Evolutionary conservation across 2,888 invertebrate genomes (phyloP).

Genomic region (Macrophya alboannulata): DNA sequence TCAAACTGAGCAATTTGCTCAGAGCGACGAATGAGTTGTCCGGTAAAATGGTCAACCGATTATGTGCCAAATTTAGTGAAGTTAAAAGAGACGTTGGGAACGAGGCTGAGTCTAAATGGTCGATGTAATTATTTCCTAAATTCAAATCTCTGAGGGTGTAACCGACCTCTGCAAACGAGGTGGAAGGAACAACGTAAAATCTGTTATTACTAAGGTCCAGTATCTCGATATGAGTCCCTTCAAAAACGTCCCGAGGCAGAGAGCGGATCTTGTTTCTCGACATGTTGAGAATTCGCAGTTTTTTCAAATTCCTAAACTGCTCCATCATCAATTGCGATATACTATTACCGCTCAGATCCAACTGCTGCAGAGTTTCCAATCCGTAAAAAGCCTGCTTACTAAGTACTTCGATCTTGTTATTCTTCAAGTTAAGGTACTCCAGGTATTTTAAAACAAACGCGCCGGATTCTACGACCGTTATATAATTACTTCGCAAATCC

Average conservation of each 20-base stretch:
- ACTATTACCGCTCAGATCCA: slow-evolving; percentile 90
- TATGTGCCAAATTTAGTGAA: slow-evolving; percentile 89
- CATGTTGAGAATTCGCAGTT: slow-evolving; percentile 88
- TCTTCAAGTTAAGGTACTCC: slow-evolving; percentile 88
- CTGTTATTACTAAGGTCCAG: slow-evolving; percentile 91
- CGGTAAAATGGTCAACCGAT: slow-evolving; percentile 91
- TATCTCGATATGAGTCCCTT: slow-evolving; percentile 90
- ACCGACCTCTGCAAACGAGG: slow-evolving; percentile 90
- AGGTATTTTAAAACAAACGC: slow-evolving; percentile 85
- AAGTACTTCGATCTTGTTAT: slow-evolving; percentile 88
- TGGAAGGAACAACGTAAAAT: slow-evolving; percentile 90
- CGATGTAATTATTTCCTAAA: slow-evolving; percentile 90
- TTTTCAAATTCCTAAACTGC: slow-evolving; percentile 90
- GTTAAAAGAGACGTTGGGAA: slow-evolving; percentile 92
- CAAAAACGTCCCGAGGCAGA: slow-evolving; percentile 90
- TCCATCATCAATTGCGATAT: slow-evolving; percentile 90
- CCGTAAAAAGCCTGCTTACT: slow-evolving; percentile 90
- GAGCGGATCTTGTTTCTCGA: slow-evolving; percentile 88
- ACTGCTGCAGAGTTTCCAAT: slow-evolving; percentile 87
- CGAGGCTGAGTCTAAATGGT: slow-evolving; percentile 93
- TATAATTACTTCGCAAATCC: slow-evolving; percentile 91
- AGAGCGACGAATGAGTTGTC: slow-evolving; percentile 94
- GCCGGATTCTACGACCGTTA: slow-evolving; percentile 90
- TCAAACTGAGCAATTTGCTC: slow-evolving; percentile 89
- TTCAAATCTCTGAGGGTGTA: slow-evolving; percentile 90